Base-by-base conservation (phyloP, 2,113 vertebrate species). In the Isichthys henryi region DNA sequence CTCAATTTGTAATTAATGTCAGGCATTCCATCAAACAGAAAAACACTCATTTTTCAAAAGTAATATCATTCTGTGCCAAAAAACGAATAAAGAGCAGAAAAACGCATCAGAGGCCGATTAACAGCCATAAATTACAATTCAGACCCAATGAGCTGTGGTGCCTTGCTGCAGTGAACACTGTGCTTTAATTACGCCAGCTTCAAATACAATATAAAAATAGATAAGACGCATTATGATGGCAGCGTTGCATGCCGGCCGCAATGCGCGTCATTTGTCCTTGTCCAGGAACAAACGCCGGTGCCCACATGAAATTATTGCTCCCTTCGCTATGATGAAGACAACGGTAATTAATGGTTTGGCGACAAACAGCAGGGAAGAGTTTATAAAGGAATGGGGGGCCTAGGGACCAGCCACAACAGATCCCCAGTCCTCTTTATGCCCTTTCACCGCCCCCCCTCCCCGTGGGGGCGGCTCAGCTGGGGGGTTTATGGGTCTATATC, bases 241-340 rank as follows among this genome's bases (percentile, higher is more conserved):
- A 97, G 94, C 94, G 95, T 97, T 96, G 96, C 97, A 97, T 97
- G 96, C 97, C 95, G 95, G 95, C 92, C 92, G 92, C 94, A 95
- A 95, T 95, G 96, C 93, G 95, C 92, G 92, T 95, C 97, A 97
- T 99, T 98, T 98, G 96, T 98, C 97, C 96, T 97, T 97, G 97
- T 97, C 96, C 94, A 93, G 27, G 94, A 95, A 88, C 94, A 95
- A 96, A 97, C 94, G 93, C 94, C 95, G 95, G 93, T 93, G 94
- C 93, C 92, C 95, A 95, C 97, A 96, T 96, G 93, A 96, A 97
- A 97, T 96, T 95, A 97, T 91, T 93, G 93, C 91, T 93, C 94
- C 94, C 93, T 92, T 85, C 94, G 89, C 86, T 80, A 89, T 90
- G 92, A 94, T 94, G 93, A 94, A 94, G 93, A 92, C 88, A 85